A percentile compares a stretch with the other conserved stretches of the same genome.
phyloP scores from a whole-genome alignment of 2,888 invertebrate genomes.

The Cerceris ruficornis region DNA sequence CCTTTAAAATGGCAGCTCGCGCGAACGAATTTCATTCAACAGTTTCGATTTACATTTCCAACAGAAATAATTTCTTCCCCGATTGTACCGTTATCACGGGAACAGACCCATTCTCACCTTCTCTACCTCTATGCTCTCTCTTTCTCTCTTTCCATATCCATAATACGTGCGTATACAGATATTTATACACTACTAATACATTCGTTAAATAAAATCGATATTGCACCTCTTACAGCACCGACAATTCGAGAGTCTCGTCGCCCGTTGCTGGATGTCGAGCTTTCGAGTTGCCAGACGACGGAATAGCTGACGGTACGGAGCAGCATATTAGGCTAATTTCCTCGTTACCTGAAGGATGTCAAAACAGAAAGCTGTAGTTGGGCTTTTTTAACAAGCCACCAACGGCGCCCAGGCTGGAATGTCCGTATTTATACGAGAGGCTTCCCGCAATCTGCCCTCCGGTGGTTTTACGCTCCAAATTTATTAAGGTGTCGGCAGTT shows the following conservation, averaged over 20 bases:
- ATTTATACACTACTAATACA: neutral
- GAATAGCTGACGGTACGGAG: constrained; percentile 64
- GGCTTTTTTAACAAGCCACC: constrained; percentile 3
- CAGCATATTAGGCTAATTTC: constrained; percentile 58
- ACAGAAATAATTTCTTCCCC: too few relatives aligned
- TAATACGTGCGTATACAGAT: too few relatives aligned
- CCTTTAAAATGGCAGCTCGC: too few relatives aligned
- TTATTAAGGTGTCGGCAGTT: neutral
- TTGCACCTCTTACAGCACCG: constrained; percentile 37
- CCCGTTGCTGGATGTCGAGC: neutral
- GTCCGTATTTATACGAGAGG: neutral
- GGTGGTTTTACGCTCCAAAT: neutral
- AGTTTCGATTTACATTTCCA: too few relatives aligned
- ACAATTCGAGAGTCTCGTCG: constrained; percentile 13
- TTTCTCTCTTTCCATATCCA: too few relatives aligned
- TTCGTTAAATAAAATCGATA: neutral
- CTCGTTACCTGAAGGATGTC: constrained; percentile 10
- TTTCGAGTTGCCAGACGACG: constrained; percentile 46
- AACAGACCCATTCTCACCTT: too few relatives aligned
- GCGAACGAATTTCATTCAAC: too few relatives aligned
- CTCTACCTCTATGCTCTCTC: too few relatives aligned
- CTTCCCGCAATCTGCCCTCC: neutral
- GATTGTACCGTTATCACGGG: too few relatives aligned
- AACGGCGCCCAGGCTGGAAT: neutral
- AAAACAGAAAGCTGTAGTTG: neutral